Evolutionary conservation across 2,797 vertebrate species (phyloP).

Genomic region (Pseudochirops corinnae): DNA sequence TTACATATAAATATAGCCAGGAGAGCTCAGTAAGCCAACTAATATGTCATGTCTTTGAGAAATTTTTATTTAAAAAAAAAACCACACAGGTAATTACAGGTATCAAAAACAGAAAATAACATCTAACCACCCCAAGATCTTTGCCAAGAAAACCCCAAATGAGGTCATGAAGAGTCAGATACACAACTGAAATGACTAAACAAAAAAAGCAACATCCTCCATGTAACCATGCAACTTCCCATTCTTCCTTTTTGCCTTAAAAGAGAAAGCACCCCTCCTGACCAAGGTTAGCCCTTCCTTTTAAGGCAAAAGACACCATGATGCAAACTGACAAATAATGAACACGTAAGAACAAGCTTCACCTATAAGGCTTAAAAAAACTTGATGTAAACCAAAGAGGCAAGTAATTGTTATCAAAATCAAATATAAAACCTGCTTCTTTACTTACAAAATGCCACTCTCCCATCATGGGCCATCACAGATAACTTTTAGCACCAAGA

Average conservation of each 20-base stretch:
- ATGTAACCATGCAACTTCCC: not conserved
- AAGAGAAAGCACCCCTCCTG: not conserved
- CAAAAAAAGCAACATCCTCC: not conserved
- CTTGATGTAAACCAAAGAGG: not conserved
- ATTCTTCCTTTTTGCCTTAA: not conserved
- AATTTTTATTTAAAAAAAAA: not conserved
- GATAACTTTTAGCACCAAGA: not conserved
- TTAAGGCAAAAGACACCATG: not conserved
- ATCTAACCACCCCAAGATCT: no score
- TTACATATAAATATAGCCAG: not conserved
- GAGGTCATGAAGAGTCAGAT: no score
- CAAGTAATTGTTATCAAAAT: not conserved
- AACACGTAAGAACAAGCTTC: not conserved
- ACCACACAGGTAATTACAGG: not conserved
- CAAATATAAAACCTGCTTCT: not conserved
- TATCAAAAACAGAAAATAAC: not conserved
- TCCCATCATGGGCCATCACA: not conserved
- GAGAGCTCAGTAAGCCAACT: not conserved
- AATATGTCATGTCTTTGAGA: not conserved
- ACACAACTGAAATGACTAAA: not conserved
- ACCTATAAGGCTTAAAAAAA: not conserved
- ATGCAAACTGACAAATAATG: not conserved
- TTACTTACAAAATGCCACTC: not conserved
- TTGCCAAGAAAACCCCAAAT: no score
- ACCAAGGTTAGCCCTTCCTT: not conserved